Base-by-base conservation (phyloP, 2,888 invertebrate species). In the Adineta ricciae region DNA sequence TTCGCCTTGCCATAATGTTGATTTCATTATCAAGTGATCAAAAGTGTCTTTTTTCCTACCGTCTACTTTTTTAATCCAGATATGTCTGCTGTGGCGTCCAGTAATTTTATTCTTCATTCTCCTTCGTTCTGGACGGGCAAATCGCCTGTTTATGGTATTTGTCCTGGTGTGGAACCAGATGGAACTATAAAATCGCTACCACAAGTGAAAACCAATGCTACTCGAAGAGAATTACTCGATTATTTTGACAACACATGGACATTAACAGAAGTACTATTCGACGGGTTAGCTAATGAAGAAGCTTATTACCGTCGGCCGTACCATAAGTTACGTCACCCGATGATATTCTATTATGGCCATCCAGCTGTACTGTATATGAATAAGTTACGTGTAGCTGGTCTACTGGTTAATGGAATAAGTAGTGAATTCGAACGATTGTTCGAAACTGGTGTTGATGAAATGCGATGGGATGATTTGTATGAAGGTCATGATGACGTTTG, bases 381-480 rank as follows among this genome's bases (percentile, higher is more conserved):
- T 88, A 90, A 90, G 84, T 87, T 90, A 14, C 87, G 89, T 50
- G 86, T 90, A 84, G 88, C 88, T 36, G 89, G 89, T 2, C 88
- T 90, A 1, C 84, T 90, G 2, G 64, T 89, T 88, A 88, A 88
- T 36, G 86, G 90, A 36, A 87, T 90, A 27, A 88, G 89, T 84
- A 84, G 88, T 36, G 88, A 88, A 50, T 88, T 88, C 86, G 90
- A 90, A 86, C 89, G 88, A 27, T 87, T 89, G 86, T 89, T 90
- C 88, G 90, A 90, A 86, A 90, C 90, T 9, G 90, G 90, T 14
- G 90, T 90, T 0, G 90, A 90, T 87, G 90, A 90, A 86, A 89
- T 90, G 89, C 89, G 89, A 11, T 90, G 90, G 90, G 90, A 90
- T 87, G 90, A 90, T 84, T 89, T 88, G 86, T 88, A 90, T 41